Conservation (phyloP, 2,888 invertebrate genomes). For the Shargacucullia verbasci region DNA sequence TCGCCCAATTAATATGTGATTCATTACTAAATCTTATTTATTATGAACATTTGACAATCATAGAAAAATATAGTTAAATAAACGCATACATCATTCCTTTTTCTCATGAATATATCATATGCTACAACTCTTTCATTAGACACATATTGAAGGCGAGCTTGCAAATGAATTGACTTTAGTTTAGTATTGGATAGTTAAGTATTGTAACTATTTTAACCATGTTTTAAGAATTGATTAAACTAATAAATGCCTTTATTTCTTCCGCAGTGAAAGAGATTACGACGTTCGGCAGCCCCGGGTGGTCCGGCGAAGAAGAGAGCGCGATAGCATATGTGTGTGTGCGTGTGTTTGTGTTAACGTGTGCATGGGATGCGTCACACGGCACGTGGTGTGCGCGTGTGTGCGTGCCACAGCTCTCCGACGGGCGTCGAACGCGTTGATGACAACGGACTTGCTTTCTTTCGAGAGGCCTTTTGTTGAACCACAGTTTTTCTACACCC, state of each 20-base stretch:
- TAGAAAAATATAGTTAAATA: no score
- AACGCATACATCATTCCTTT: no score
- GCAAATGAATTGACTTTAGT: no score
- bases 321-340: conserved; percentile 71
- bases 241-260: conserved; percentile 39
- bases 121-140: no score
- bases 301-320: conserved; percentile 79
- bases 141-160: no score
- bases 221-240: background rate
- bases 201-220: no score
- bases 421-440: conserved; percentile 52
- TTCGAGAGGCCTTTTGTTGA: conserved; percentile 65
- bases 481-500: conserved; percentile 26
- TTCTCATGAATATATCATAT: no score
- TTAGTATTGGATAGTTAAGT: no score
- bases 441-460: conserved; percentile 55
- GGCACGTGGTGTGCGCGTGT: conserved; percentile 16
- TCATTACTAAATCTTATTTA: background rate
- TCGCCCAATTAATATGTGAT: no score
- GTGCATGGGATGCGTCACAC: conserved; percentile 39
- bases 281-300: conserved; percentile 81
- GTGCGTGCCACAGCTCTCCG: conserved; percentile 36
- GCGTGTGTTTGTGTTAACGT: conserved; percentile 57
- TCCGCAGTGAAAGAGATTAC: conserved; percentile 83
- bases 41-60: no score